Evolutionary conservation across 2,888 invertebrate genomes (phyloP), one percentile per base, ranked within the genome.

Genomic region (Metopia argyrocephala): DNA sequence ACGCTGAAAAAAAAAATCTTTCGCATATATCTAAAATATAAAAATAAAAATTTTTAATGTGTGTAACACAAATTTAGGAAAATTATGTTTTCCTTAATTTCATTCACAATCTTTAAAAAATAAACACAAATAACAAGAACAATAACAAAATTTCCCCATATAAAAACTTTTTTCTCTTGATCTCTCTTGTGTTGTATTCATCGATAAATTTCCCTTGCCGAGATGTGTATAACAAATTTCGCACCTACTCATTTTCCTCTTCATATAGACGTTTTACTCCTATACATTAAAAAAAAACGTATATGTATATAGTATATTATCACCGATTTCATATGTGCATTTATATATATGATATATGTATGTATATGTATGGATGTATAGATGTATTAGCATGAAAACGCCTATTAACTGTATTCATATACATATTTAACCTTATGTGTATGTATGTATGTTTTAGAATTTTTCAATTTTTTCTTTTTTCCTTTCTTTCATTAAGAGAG

Each of bases 161-260:
- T 78, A 75, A 65, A 65, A 64, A n/a, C n/a, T n/a, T n/a, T n/a
- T n/a, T 64, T 6, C 64, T 76, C 65, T 50, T 70, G 28, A 21
- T 52, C 25, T n/a, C 18, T 54, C 45, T 38, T 45, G 6, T 46
- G 28, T 54, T 20, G 25, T 27, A n/a, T n/a, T 70, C 25, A 23
- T 38, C 18, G 46, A 5, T 56, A 71, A 71, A 76, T 54, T 50
- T 62, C 62, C 73, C 52, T 54, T 20, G 52, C 28, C 50, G 9
- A 52, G 48, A 80, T 45, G 62, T 74, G 28, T 38, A 61, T 46
- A 20, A 25, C 87, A 84, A 79, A 85, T 85, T 46, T 61, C 65
- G 78, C 81, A 78, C 78, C 81, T 81, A 78, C 81, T 81, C 81
- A 86, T 79, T 82, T 81, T 79, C 71, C 70, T 80, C 28, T 25